phyloP scores from a whole-genome alignment of 30 jellyfish, hydroid and myxozoan genomes.

The Aurelia aurita complex sp. Pacific region DNA sequence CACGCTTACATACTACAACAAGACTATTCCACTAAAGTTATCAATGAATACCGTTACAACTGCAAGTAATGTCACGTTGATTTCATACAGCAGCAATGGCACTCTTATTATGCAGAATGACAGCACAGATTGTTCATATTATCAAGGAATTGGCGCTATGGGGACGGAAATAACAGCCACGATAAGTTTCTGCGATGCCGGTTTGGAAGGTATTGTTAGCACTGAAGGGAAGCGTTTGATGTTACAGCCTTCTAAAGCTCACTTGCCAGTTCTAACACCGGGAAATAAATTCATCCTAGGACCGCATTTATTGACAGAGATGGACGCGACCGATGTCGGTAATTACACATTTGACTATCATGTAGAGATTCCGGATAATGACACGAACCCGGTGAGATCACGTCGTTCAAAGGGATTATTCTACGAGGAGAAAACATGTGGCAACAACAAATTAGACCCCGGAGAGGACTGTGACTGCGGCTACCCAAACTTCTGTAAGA shows the following conservation, averaged over 20 bases:
- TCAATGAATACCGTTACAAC: conserved; percentile 25
- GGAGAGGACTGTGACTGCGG: conserved; percentile 80
- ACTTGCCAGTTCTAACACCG: not conserved
- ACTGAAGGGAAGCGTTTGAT: conserved; percentile 7
- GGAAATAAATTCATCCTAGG: conserved; percentile 30
- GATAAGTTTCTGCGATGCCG: conserved; percentile 38
- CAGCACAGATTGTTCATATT: conserved; percentile 32
- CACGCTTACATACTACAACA: conserved; percentile 10
- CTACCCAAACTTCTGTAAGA: conserved; percentile 27
- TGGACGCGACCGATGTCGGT: not conserved
- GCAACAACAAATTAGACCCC: conserved; percentile 55
- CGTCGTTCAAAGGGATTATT: not conserved
- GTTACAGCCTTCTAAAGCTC: conserved; percentile 19
- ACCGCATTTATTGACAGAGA: conserved; percentile 39
- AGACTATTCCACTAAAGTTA: conserved; percentile 10
- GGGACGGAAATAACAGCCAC: conserved; percentile 20
- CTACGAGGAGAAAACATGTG: conserved; percentile 30
- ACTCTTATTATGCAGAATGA: conserved; percentile 21
- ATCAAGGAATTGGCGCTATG: conserved; percentile 42
- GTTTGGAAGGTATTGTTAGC: conserved; percentile 41
- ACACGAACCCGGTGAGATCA: too few species aligned
- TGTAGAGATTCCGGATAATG: too few species aligned
- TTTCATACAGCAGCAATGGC: conserved; percentile 36
- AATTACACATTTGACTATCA: not conserved
- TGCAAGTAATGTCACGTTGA: conserved; percentile 31